Base-by-base conservation (phyloP, 1,140 invertebrate species). In the Battus philenor region DNA sequence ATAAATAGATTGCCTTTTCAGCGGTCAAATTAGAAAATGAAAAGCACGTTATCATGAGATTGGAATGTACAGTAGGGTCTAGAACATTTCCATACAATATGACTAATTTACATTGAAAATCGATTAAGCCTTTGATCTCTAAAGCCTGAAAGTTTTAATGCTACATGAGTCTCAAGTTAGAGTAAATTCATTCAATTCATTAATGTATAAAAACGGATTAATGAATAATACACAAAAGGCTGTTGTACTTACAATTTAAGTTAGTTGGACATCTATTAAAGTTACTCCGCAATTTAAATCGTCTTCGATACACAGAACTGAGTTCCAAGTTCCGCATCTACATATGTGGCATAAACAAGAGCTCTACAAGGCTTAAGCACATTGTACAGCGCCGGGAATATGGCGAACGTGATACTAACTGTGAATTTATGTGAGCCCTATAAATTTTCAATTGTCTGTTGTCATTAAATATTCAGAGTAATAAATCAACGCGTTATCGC, bases 381-480 rank as follows among this genome's bases (percentile, higher is more conserved):
- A 66, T 64, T 65, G 64, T 59, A 61, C 59, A 66, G 50, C 54
- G 49, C 44, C 51, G 52, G 52, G 54, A 59, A 65, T 69, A 73
- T 65, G 66, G 61, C 61, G 68, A 72, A 72, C 61, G 50, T 61
- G 56, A 61, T 62, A 44, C 58, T 55, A 64, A 72, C 59, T 72
- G 68, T 74, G 62, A 73, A 80, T 83, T 69, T 79, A 74, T 76
- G 70, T 81, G 69, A 51, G 61, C 55, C 72, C 67, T 76, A 77
- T 80, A 82, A 72, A 80, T 79, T 78, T 73, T 68, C 76, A 76
- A 84, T 82, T 80, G 77, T 79, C 65, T 75, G 65, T 70, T 80
- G 75, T 81, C 66, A 77, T 79, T 82, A 75, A 74, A 81, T 82
- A 85, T 80, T 77, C 74, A 54, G 47, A 50, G 69, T 60, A 53